A percentile compares a stretch with the other conserved stretches of the same genome.
phyloP scores from a whole-genome alignment of 2,888 invertebrate genomes.

The Poecilobothrus nobilitatus region DNA sequence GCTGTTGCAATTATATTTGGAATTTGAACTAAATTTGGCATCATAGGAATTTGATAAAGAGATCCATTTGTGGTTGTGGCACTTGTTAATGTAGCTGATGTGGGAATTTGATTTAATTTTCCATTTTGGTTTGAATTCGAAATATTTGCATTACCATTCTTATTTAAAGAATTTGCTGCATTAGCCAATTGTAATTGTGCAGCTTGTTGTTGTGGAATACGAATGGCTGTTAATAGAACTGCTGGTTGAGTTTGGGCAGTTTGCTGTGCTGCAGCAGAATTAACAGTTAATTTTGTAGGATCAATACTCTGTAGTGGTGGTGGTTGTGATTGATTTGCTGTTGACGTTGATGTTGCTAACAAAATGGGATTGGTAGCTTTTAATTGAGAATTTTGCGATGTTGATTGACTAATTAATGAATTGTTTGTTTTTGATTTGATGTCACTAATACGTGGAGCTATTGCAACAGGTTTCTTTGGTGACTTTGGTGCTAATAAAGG shows the following conservation, averaged over 20 bases:
- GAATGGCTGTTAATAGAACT: slow-evolving; percentile 50
- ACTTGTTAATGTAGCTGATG: slow-evolving; percentile 33
- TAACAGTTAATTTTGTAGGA: slow-evolving; percentile 15
- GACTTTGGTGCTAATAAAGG: slow-evolving; percentile 30
- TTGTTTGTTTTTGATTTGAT: slow-evolving; percentile 30
- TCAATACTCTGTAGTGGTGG: slow-evolving; percentile 13
- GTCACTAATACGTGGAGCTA: slow-evolving; percentile 42
- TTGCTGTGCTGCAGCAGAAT: slow-evolving; percentile 9
- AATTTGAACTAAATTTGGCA: slow-evolving; percentile 57
- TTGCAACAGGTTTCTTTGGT: slow-evolving; percentile 44
- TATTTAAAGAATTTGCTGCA: slow-evolving; percentile 34
- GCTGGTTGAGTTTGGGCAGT: slow-evolving; percentile 44
- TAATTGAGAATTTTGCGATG: slow-evolving; percentile 14
- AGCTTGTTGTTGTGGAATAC: slow-evolving; percentile 44
- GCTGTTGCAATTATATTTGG: slow-evolving; percentile 51
- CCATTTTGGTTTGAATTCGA: slow-evolving; percentile 29
- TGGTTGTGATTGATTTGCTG: slow-evolving; percentile 15
- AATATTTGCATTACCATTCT: slow-evolving; percentile 29
- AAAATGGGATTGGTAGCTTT: slow-evolving; percentile 9
- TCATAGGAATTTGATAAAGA: slow-evolving; percentile 51
- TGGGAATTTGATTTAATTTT: background rate
- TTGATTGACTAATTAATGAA: background rate
- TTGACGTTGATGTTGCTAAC: slow-evolving; percentile 15
- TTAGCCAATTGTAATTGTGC: slow-evolving; percentile 22
- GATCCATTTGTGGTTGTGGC: slow-evolving; percentile 29